A percentile compares a stretch with the other conserved stretches of the same genome.
phyloP scores from a whole-genome alignment of 2,888 invertebrate species.

The Vanessa cardui region DNA sequence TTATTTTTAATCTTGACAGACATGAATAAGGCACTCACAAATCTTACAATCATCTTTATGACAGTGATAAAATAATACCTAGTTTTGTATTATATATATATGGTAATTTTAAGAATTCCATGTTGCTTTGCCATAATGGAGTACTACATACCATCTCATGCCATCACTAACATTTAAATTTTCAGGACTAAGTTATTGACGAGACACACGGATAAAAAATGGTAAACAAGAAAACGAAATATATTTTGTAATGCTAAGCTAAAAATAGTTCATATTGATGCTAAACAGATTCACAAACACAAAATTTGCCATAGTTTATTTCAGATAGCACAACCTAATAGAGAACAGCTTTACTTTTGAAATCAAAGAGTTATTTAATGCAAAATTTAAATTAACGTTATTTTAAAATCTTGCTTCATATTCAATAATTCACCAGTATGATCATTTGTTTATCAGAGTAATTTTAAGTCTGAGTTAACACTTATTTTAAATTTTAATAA shows the following conservation, averaged over 20 bases:
- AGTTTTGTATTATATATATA: conserved; percentile 3
- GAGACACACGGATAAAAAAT: conserved; percentile 92
- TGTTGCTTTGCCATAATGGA: conserved; percentile 34
- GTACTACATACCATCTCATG: conserved; percentile 60
- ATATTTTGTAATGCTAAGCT: conserved; percentile 64
- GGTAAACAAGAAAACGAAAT: conserved; percentile 83
- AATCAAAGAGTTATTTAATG: background rate
- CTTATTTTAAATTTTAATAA: no score
- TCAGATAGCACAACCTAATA: conserved; percentile 9
- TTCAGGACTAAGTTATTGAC: conserved; percentile 94
- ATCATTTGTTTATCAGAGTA: no score
- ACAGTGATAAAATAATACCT: background rate
- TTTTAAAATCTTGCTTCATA: no score
- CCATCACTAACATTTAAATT: conserved; percentile 84
- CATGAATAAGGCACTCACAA: conserved; percentile 12
- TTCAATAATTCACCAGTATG: no score
- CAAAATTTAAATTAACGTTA: background rate
- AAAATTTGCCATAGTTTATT: conserved; percentile 13
- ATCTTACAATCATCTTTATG: conserved; percentile 9
- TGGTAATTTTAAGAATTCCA: conserved; percentile 18
- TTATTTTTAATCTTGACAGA: conserved; percentile 39
- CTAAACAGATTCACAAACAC: conserved; percentile 22
- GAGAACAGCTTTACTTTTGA: background rate
- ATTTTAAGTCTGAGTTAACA: no score
- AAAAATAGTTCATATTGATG: conserved; percentile 52